phyloP scores from a whole-genome alignment of 2,888 invertebrate genomes.

The Linnaemya vulpina region DNA sequence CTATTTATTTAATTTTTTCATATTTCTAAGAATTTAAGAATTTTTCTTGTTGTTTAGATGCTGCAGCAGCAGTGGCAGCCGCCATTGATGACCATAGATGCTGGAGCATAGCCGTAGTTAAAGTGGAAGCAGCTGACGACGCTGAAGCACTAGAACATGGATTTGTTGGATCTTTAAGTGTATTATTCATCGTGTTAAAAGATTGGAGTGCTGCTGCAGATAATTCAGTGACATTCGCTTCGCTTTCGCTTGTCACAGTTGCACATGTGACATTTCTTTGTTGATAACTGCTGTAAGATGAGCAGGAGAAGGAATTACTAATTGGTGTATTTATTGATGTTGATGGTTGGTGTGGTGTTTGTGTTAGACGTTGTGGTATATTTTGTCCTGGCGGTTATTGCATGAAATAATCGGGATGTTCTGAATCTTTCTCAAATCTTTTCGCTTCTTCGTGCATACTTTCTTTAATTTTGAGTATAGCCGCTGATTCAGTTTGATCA shows the following conservation, averaged over 20 bases:
- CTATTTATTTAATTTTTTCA: slow-evolving; percentile 1
- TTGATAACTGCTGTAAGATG: slow-evolving; percentile 44
- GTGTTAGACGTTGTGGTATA: slow-evolving; percentile 53
- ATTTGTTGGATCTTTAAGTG: slow-evolving; percentile 23
- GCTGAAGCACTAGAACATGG: slow-evolving; percentile 55
- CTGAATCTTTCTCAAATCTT: slow-evolving; percentile 98
- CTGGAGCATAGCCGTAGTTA: slow-evolving; percentile 70
- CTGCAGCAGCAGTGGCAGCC: slow-evolving; percentile 70
- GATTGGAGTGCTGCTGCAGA: slow-evolving; percentile 74
- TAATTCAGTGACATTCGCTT: slow-evolving; percentile 75
- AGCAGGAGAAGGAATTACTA: slow-evolving; percentile 48
- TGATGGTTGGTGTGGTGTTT: slow-evolving; percentile 53
- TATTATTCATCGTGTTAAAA: slow-evolving; percentile 70
- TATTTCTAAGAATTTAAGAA: slow-evolving; percentile 51
- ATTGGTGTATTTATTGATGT: slow-evolving; percentile 52
- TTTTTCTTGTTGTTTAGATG: slow-evolving; percentile 66
- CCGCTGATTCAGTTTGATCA: slow-evolving; percentile 98
- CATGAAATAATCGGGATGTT: slow-evolving; percentile 98
- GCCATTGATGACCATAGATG: slow-evolving; percentile 69
- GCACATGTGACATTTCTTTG: slow-evolving; percentile 52
- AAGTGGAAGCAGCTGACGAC: slow-evolving; percentile 53
- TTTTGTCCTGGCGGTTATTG: slow-evolving; percentile 86
- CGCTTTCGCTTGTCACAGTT: slow-evolving; percentile 42
- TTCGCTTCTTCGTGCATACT: slow-evolving; percentile 99
- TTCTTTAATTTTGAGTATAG: slow-evolving; percentile 99